A percentile compares a stretch with the other conserved stretches of the same genome.
Conservation (phyloP, 1,140 invertebrate genomes). For the Latrodectus geometricus region DNA sequence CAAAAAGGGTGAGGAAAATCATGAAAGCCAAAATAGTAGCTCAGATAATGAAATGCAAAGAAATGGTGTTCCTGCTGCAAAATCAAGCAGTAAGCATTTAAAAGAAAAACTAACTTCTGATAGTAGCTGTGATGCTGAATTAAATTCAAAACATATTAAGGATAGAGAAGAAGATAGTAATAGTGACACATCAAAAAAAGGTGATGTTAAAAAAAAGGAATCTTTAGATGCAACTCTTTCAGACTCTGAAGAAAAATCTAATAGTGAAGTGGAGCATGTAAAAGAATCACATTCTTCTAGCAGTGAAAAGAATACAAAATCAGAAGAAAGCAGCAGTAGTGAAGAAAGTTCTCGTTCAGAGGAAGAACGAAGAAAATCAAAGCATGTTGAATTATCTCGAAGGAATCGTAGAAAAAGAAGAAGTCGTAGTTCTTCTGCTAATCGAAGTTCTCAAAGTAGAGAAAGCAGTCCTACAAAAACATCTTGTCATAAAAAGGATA, state of each 20-base stretch:
- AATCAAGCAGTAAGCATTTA: background rate
- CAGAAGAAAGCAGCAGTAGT: background rate
- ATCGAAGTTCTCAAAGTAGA: background rate
- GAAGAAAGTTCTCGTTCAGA: background rate
- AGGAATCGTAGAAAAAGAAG: background rate
- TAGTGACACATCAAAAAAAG: no score
- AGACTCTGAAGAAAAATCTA: background rate
- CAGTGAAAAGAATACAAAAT: background rate
- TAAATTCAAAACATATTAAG: no score
- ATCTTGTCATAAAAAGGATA: background rate
- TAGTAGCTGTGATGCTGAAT: background rate
- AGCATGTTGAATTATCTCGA: background rate
- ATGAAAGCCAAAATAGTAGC: background rate
- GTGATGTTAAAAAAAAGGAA: background rate
- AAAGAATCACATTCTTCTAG: background rate
- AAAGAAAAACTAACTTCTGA: background rate
- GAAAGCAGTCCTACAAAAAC: background rate
- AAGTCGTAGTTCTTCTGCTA: background rate
- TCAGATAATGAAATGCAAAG: background rate
- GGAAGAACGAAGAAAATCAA: background rate
- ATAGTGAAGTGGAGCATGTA: background rate
- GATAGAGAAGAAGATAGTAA: no score
- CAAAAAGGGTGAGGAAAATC: no score
- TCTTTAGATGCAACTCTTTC: background rate
- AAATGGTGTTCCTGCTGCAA: background rate